A percentile compares a stretch with the other conserved stretches of the same genome.
phyloP scores from a whole-genome alignment of 2,888 invertebrate species.

The Molanna angustata region DNA sequence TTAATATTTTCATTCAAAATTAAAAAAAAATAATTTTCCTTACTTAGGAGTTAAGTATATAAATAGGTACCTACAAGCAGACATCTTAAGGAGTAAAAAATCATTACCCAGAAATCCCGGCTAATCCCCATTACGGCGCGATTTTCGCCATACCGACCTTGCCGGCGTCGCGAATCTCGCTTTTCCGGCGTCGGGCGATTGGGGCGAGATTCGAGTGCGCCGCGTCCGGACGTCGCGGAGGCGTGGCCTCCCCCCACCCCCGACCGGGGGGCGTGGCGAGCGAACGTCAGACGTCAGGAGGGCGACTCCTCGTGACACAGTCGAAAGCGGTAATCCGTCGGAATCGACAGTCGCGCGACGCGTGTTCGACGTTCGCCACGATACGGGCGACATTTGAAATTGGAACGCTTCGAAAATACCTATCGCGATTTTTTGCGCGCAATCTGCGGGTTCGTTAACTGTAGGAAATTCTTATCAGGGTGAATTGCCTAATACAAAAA shows the following conservation, averaged over 20 bases:
- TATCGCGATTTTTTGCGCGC: too few relatives aligned
- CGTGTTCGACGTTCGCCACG: too few relatives aligned
- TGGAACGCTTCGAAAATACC: too few relatives aligned
- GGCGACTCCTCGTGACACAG: slow-evolving; percentile 15
- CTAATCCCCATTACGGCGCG: slow-evolving; percentile 30
- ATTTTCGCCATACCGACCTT: slow-evolving; percentile 28
- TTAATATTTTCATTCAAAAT: not conserved
- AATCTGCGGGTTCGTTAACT: too few relatives aligned
- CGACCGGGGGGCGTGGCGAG: slow-evolving; percentile 10
- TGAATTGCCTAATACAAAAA: too few relatives aligned
- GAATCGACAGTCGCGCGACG: slow-evolving; percentile 2
- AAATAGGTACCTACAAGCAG: too few relatives aligned
- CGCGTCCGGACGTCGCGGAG: slow-evolving; percentile 6
- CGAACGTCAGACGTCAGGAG: slow-evolving; percentile 25
- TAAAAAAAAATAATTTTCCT: not conserved
- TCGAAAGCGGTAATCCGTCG: slow-evolving; percentile 5
- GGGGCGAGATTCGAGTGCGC: not conserved
- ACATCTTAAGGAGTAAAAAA: slow-evolving; percentile 31
- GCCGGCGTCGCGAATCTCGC: too few relatives aligned
- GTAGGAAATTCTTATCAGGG: too few relatives aligned
- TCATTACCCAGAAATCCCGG: slow-evolving; percentile 31
- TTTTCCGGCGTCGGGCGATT: too few relatives aligned
- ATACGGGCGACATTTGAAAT: too few relatives aligned
- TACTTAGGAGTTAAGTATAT: not conserved
- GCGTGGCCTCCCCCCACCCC: slow-evolving; percentile 22